Evolutionary conservation across 2,113 vertebrate species (phyloP).

Genomic region (Arothron firmamentum): DNA sequence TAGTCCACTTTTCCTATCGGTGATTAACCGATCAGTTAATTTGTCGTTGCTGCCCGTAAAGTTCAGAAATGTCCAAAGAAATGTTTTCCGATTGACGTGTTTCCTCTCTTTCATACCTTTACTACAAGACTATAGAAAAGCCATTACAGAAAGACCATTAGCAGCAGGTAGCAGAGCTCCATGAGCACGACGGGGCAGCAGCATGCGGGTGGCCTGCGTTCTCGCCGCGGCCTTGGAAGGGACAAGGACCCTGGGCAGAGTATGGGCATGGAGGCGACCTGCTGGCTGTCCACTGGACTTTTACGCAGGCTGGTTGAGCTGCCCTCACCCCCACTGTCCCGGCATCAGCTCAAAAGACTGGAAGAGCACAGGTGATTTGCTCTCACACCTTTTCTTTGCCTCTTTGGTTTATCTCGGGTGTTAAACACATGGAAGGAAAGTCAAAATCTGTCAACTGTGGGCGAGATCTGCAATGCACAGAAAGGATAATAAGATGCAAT

Average conservation of each 20-base stretch:
- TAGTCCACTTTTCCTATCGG: no score
- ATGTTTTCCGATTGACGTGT: no score
- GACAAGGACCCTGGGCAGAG: constrained; percentile 58
- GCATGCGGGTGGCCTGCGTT: constrained; percentile 59
- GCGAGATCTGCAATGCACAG: no score
- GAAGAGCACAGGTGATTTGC: constrained; percentile 85
- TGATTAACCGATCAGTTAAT: no score
- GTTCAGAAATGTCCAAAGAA: no score
- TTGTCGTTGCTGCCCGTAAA: no score
- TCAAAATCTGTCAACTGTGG: no score
- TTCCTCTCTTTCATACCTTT: not conserved
- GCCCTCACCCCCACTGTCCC: constrained; percentile 85
- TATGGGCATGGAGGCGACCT: constrained; percentile 64
- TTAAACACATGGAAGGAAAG: no score
- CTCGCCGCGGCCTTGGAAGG: constrained; percentile 53
- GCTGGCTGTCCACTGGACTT: constrained; percentile 69
- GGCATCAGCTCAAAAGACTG: constrained; percentile 93
- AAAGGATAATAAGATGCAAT: no score
- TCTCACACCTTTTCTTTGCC: no score
- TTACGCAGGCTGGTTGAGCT: constrained; percentile 86
- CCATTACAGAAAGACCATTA: constrained; percentile 37
- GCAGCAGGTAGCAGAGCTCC: constrained; percentile 60
- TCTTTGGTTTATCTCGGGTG: no score
- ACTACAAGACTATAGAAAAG: constrained; percentile 50
- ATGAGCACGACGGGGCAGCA: constrained; percentile 60